Conservation (phyloP, 2,113 vertebrate species). For the Eretmochelys imbricata region DNA sequence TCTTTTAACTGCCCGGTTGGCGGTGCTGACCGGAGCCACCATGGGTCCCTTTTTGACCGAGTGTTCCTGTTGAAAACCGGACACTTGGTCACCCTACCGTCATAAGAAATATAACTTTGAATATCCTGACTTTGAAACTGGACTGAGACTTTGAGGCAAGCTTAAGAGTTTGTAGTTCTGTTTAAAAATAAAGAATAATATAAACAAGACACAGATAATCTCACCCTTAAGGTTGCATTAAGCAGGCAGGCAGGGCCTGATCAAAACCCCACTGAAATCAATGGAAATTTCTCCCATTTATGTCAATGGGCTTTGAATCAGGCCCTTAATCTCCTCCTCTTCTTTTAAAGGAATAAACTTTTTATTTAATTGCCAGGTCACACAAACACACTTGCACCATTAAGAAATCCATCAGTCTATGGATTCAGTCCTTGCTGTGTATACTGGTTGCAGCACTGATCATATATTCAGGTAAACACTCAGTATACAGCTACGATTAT, state of each 20-base stretch:
- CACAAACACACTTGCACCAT: constrained; percentile 25
- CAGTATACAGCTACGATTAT: constrained; percentile 53
- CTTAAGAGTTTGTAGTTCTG: neutral
- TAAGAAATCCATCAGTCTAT: constrained; percentile 68
- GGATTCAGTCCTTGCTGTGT: constrained; percentile 66
- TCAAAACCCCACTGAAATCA: neutral
- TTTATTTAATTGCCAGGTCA: constrained; percentile 67
- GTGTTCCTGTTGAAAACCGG: no score
- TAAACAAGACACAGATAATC: constrained; percentile 30
- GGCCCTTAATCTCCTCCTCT: constrained; percentile 60
- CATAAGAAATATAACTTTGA: neutral
- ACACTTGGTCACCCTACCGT: no score
- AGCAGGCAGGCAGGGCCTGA: neutral
- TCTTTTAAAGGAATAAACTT: constrained; percentile 63
- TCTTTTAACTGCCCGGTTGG: no score
- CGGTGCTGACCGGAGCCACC: no score
- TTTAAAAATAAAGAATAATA: neutral
- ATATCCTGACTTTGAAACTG: constrained; percentile 1
- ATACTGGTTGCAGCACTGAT: constrained; percentile 60
- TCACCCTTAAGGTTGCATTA: neutral
- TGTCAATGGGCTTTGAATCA: constrained; percentile 49
- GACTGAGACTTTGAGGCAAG: neutral
- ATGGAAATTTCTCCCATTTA: constrained; percentile 7
- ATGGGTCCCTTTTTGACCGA: no score
- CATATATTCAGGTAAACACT: constrained; percentile 60